Conservation (phyloP, 2,797 vertebrate genomes). For the Helicolenus hilgendorfi region DNA sequence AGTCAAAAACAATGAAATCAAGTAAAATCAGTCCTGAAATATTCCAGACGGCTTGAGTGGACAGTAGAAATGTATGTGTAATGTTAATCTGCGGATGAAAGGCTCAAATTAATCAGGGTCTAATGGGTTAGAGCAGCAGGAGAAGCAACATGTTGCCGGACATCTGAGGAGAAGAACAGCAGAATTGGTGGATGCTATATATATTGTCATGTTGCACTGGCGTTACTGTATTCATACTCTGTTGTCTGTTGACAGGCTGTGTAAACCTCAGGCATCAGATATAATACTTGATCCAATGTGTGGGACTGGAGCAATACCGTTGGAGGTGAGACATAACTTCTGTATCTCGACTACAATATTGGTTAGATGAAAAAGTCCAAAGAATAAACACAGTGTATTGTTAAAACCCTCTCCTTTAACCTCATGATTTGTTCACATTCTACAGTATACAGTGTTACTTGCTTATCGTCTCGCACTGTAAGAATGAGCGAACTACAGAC, state of each 20-base stretch:
- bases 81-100: background rate
- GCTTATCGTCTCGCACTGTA: background rate
- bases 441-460: background rate
- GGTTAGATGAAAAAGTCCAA: background rate
- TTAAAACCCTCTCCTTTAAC: background rate
- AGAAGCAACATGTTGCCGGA: background rate
- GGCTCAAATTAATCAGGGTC: background rate
- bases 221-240: background rate
- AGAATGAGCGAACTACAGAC: background rate
- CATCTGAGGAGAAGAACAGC: background rate
- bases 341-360: background rate
- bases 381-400: background rate
- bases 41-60: background rate
- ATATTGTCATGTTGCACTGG: background rate
- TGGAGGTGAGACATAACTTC: constrained; percentile 92
- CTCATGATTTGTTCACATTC: background rate
- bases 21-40: background rate
- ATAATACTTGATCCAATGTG: constrained; percentile 98
- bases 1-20: background rate
- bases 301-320: constrained; percentile 96
- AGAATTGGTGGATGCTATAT: background rate
- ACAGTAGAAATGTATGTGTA: background rate
- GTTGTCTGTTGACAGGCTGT: constrained; percentile 89
- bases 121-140: background rate
- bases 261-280: constrained; percentile 94